Evolutionary conservation across 2,797 vertebrate species (phyloP).

Genomic region (Myotis pilosus): DNA sequence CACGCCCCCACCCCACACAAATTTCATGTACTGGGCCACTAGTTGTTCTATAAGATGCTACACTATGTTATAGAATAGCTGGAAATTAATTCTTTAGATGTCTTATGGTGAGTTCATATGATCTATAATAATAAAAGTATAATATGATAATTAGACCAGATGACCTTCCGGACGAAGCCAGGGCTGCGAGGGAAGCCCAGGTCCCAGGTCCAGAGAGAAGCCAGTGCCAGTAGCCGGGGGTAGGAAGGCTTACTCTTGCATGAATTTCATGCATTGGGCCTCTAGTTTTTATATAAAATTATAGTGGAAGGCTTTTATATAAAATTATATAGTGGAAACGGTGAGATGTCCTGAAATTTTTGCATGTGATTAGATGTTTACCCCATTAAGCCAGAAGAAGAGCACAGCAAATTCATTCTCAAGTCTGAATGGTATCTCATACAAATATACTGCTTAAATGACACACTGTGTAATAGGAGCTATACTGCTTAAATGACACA

Average conservation of each 20-base stretch:
- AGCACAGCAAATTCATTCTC: neutral
- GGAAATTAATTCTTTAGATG: neutral
- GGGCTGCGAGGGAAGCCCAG: too few species aligned
- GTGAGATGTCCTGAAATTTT: slow-evolving; percentile 5
- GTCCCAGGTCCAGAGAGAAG: too few species aligned
- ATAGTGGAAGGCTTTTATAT: too few species aligned
- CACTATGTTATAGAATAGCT: neutral
- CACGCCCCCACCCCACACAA: too few species aligned
- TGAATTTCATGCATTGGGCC: too few species aligned
- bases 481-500: neutral
- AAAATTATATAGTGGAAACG: neutral
- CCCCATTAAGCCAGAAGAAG: neutral
- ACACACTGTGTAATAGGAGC: neutral
- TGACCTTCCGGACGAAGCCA: too few species aligned
- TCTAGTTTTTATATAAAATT: slow-evolving; percentile 2
- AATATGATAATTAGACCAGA: too few species aligned
- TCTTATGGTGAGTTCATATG: neutral
- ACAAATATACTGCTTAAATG: neutral
- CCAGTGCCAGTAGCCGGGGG: too few species aligned
- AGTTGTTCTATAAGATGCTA: neutral
- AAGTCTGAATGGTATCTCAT: neutral
- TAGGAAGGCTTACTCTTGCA: too few species aligned
- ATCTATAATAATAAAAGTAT: neutral
- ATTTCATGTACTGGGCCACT: too few species aligned
- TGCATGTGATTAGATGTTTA: neutral